These are phyloP conservation scores for Rhea pennata DNA, from an alignment of 2,113 vertebrate species.

Conservation along the genomic window DNA sequence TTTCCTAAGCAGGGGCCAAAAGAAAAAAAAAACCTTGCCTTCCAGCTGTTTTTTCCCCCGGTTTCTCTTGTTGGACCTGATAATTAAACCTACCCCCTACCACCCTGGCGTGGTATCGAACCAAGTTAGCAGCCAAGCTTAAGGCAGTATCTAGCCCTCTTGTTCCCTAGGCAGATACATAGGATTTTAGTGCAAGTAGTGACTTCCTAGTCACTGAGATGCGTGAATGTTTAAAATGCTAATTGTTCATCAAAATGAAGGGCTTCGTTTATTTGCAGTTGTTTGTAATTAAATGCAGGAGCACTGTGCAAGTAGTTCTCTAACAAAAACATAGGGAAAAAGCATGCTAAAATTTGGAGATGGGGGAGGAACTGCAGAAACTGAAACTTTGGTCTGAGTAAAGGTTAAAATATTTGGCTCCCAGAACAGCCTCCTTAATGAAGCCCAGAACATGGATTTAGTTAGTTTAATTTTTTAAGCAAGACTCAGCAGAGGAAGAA, in stretches of 20 bases:
- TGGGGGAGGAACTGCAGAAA: conserved; percentile 21
- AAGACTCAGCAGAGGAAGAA: conserved; percentile 1
- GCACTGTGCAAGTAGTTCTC: neutral
- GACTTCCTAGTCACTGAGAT: neutral
- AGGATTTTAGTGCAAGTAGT: neutral
- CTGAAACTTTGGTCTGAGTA: conserved; percentile 21
- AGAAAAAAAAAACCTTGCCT: neutral
- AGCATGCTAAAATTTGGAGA: neutral
- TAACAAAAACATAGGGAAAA: neutral
- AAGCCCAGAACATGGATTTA: conserved; percentile 42
- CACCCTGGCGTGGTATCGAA: neutral
- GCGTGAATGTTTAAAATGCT: neutral
- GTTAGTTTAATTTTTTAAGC: conserved; percentile 36
- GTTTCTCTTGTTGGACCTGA: neutral
- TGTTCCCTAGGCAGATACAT: neutral
- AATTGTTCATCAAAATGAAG: neutral
- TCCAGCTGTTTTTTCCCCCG: neutral
- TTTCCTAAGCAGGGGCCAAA: neutral
- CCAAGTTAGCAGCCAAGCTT: neutral
- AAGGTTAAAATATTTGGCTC: conserved; percentile 62
- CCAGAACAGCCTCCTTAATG: conserved; percentile 24
- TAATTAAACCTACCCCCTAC: neutral
- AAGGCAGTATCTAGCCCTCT: neutral
- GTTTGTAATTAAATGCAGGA: conserved; percentile 48
- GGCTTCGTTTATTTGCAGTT: neutral